Conservation (phyloP, 2,888 invertebrate genomes). For the Baccha elongata region DNA sequence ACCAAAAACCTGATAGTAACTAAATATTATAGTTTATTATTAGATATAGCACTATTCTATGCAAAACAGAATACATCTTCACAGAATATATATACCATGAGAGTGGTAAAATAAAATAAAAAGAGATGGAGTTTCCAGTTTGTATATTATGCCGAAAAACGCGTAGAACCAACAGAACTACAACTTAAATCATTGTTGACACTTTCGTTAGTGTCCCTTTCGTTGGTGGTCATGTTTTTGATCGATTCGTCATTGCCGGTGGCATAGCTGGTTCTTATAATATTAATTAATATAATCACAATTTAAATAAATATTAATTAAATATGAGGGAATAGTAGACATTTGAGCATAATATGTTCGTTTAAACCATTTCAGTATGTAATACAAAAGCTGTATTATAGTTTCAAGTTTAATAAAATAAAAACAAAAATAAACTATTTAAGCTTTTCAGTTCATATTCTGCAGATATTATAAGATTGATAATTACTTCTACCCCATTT, state of each 20-base stretch:
- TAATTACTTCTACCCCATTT: too few species aligned
- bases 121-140: background rate
- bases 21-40: constrained; percentile 19
- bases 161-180: constrained; percentile 29
- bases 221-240: constrained; percentile 7
- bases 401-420: too few species aligned
- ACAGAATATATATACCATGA: constrained; percentile 27
- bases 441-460: too few species aligned
- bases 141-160: background rate
- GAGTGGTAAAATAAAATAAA: background rate
- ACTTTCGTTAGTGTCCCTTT: constrained; percentile 43
- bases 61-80: constrained; percentile 35
- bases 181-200: constrained; percentile 14
- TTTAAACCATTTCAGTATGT: too few species aligned
- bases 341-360: too few species aligned
- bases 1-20: constrained; percentile 54
- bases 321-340: too few species aligned
- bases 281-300: too few species aligned
- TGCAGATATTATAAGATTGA: too few species aligned
- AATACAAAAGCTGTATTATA: too few species aligned
- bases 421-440: too few species aligned
- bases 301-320: too few species aligned
- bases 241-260: background rate
- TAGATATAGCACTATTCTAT: constrained; percentile 39
- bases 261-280: background rate